These are phyloP conservation scores for Tympanuchus pallidicinctus DNA, from an alignment of 2,113 vertebrate genomes.

Conservation along the genomic window DNA sequence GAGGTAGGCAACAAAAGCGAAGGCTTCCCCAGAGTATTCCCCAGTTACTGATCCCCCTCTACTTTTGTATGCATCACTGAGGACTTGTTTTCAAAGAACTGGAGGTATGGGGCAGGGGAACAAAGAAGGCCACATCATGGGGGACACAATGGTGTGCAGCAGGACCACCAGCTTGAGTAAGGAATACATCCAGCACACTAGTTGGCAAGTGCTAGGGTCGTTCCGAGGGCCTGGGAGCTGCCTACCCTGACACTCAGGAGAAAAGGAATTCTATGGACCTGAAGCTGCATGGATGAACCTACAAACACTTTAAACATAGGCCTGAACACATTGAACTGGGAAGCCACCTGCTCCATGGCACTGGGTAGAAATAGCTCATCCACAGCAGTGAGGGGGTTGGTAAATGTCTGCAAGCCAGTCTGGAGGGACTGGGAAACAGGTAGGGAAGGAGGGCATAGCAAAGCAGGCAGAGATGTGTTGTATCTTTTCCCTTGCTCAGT, in stretches of 20 bases:
- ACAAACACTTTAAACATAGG: not conserved
- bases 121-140: fast-evolving
- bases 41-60: not conserved
- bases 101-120: not conserved
- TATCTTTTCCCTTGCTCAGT: not conserved
- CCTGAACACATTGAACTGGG: not conserved
- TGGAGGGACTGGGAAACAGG: not conserved
- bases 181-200: not conserved
- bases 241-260: fast-evolving
- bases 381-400: not conserved
- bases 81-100: not conserved
- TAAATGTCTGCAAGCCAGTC: not conserved
- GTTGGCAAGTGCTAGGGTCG: fast-evolving
- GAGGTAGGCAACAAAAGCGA: not conserved
- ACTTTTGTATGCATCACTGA: not conserved
- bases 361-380: not conserved
- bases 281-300: not conserved
- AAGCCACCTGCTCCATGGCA: not conserved
- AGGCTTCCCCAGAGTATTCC: not conserved
- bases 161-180: not conserved
- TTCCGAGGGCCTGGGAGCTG: not conserved
- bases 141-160: not conserved
- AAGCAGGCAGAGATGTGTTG: not conserved
- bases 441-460: not conserved
- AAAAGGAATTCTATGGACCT: not conserved